Percentiles rank a stretch among this genome's conserved stretches.
Evolutionary conservation across 2,113 vertebrate genomes (phyloP).

Genomic region (Crocuta crocuta): DNA sequence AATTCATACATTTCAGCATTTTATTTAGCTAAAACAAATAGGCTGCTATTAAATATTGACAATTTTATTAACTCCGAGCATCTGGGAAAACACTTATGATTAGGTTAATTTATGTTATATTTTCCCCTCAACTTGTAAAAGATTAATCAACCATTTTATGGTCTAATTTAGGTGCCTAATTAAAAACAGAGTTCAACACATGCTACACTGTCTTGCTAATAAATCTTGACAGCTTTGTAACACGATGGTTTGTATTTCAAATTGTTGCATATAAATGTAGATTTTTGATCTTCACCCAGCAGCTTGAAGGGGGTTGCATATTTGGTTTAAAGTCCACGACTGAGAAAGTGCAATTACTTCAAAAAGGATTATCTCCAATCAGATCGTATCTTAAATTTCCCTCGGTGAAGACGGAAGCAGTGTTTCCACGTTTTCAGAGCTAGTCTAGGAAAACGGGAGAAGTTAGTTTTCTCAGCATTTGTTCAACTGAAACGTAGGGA

Average conservation of each 20-base stretch:
- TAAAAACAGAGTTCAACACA: conserved; percentile 88
- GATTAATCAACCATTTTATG: conserved; percentile 91
- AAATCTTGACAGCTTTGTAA: conserved; percentile 85
- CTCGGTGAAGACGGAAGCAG: conserved; percentile 30
- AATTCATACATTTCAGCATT: conserved; percentile 36
- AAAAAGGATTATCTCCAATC: conserved; percentile 47
- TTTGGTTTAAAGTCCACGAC: conserved; percentile 34
- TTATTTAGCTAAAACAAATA: conserved; percentile 73
- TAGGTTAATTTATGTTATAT: conserved; percentile 83
- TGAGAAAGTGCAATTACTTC: conserved; percentile 69
- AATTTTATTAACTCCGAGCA: conserved; percentile 75
- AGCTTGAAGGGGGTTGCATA: neutral
- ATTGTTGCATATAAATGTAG: conserved; percentile 54
- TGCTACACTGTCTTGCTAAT: conserved; percentile 85
- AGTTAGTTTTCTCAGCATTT: neutral
- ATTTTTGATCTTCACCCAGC: conserved; percentile 53
- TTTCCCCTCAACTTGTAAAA: conserved; percentile 85
- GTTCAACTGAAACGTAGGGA: neutral
- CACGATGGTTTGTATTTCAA: conserved; percentile 72
- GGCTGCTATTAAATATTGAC: conserved; percentile 74
- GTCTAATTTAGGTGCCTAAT: conserved; percentile 89
- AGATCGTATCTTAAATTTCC: conserved; percentile 56
- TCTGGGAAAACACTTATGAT: conserved; percentile 84
- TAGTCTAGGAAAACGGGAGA: neutral
- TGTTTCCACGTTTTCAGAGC: conserved; percentile 47